Evolutionary conservation across 35 echinoderm and acorn worm genomes (phyloP).

Genomic region (Hemicentrotus pulcherrimus): DNA sequence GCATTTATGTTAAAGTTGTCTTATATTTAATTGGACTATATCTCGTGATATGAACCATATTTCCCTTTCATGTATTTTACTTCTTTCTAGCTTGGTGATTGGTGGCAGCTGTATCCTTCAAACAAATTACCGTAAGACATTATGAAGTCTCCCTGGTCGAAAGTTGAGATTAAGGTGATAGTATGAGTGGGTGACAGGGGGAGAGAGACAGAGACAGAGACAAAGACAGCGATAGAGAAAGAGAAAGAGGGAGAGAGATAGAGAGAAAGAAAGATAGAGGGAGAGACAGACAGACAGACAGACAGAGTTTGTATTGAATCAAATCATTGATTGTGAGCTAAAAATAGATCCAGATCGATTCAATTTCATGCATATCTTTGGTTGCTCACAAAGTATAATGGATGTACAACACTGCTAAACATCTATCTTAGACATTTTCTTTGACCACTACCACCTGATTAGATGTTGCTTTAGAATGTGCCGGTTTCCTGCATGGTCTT

Average conservation of each 20-base stretch:
- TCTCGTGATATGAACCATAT: not conserved
- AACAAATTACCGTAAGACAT: not conserved
- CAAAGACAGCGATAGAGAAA: not conserved
- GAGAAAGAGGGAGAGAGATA: too few relatives aligned
- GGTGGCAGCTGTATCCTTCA: slow-evolving; percentile 98
- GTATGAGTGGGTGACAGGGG: not conserved
- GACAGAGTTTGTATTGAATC: too few relatives aligned
- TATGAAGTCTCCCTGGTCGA: not conserved
- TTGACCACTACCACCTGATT: not conserved
- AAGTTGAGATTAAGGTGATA: too few relatives aligned
- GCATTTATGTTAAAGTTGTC: too few relatives aligned
- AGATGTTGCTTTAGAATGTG: slow-evolving; percentile 98
- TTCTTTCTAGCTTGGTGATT: slow-evolving; percentile 72
- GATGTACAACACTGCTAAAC: not conserved
- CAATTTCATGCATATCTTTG: not conserved
- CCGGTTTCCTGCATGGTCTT: slow-evolving; percentile 89
- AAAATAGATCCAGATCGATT: not conserved
- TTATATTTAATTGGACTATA: too few relatives aligned
- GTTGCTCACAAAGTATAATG: not conserved
- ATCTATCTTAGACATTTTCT: not conserved
- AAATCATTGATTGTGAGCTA: not conserved
- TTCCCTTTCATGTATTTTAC: slow-evolving; percentile 27
- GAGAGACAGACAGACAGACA: too few relatives aligned
- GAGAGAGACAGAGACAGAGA: not conserved
- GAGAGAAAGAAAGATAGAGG: too few relatives aligned